These are phyloP conservation scores for Pituophis catenifer DNA, from an alignment of 2,113 vertebrate genomes.

Conservation along the genomic window DNA sequence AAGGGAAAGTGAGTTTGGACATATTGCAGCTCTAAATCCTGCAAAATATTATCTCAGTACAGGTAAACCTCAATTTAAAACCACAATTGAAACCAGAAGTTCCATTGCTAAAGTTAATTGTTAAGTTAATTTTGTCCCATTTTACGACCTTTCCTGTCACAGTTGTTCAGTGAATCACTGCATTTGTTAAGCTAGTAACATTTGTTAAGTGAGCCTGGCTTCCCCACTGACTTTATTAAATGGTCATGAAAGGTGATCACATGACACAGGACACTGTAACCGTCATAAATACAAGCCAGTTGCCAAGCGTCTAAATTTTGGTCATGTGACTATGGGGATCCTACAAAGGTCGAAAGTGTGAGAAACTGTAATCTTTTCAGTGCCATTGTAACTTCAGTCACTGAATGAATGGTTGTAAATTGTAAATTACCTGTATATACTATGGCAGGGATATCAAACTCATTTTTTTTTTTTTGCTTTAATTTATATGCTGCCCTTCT, in stretches of 20 bases:
- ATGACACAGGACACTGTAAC: background rate
- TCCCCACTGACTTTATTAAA: background rate
- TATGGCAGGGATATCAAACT: too few relatives aligned
- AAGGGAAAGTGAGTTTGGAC: background rate
- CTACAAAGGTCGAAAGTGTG: background rate
- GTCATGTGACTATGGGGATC: background rate
- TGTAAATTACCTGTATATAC: background rate
- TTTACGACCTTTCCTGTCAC: background rate
- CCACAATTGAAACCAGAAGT: too few relatives aligned
- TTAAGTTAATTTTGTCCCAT: background rate
- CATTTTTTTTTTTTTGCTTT: too few relatives aligned
- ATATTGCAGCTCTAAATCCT: slow-evolving; percentile 22
- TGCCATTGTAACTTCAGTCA: background rate
- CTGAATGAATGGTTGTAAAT: background rate
- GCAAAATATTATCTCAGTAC: background rate
- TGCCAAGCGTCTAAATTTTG: background rate
- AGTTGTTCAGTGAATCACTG: background rate
- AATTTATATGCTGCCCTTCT: too few relatives aligned
- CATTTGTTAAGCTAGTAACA: background rate
- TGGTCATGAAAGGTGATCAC: background rate
- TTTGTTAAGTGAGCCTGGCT: background rate
- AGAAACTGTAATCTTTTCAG: background rate
- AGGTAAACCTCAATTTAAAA: too few relatives aligned
- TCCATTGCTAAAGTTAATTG: background rate
- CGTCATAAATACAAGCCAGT: background rate